phyloP scores from a whole-genome alignment of 2,113 vertebrate genomes.

The Kryptolebias marmoratus region DNA sequence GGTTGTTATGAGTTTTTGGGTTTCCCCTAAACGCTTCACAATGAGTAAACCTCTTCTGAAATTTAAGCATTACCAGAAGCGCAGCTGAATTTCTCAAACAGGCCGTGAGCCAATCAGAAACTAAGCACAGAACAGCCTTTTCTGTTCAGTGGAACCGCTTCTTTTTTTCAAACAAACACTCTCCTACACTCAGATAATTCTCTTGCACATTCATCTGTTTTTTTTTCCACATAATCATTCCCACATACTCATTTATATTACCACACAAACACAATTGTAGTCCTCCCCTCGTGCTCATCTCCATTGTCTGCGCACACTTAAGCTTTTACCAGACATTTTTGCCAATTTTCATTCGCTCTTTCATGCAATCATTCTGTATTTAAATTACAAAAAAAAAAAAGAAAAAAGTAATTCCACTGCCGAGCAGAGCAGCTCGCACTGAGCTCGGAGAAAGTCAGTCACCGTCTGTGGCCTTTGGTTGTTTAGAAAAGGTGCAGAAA shows the following conservation, averaged over 20 bases:
- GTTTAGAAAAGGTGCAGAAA: slow-evolving; percentile 36
- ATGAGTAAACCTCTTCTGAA: slow-evolving; percentile 18
- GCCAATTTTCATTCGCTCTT: slow-evolving; percentile 3
- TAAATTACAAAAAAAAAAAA: not conserved
- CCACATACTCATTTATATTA: not conserved
- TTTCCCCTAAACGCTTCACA: not conserved
- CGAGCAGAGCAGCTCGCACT: not conserved
- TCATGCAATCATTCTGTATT: not conserved
- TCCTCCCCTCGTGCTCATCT: not conserved
- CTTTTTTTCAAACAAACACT: slow-evolving; percentile 11
- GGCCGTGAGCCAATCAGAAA: slow-evolving; percentile 13
- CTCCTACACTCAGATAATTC: slow-evolving; percentile 3
- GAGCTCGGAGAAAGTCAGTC: slow-evolving; percentile 36
- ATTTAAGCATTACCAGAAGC: not conserved
- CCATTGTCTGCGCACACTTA: not conserved
- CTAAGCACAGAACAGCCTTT: not conserved
- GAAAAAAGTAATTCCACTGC: not conserved
- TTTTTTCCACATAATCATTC: slow-evolving; percentile 2
- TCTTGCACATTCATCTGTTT: slow-evolving; percentile 3
- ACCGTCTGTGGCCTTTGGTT: slow-evolving; percentile 26
- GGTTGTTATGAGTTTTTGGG: slow-evolving; percentile 7
- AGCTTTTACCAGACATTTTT: slow-evolving; percentile 5
- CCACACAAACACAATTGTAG: slow-evolving; percentile 9
- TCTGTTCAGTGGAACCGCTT: not conserved
- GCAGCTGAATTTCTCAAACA: not conserved